A percentile compares a stretch with the other conserved stretches of the same genome.
phyloP scores from a whole-genome alignment of 2,113 vertebrate species.

The Varanus salvator region DNA sequence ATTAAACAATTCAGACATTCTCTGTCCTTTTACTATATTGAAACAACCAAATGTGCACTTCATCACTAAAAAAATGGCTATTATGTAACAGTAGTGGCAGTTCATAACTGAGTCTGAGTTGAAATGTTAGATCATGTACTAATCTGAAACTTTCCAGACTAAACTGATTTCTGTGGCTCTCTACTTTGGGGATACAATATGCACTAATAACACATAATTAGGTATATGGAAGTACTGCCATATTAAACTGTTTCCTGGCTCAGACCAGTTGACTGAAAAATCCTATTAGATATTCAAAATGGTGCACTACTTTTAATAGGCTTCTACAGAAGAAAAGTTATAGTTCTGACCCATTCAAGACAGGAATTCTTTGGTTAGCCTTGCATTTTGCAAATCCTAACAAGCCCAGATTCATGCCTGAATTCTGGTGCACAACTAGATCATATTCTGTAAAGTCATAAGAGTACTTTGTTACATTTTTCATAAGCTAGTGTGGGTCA shows the following conservation, averaged over 20 bases:
- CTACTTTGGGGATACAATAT: not conserved
- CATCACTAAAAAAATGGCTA: not conserved
- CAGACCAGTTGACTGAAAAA: not conserved
- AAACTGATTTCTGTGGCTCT: not conserved
- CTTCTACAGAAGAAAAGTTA: not conserved
- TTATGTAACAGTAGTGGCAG: not conserved
- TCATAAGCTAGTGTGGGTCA: not conserved
- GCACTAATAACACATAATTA: not conserved
- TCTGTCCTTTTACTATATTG: not conserved
- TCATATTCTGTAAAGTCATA: not conserved
- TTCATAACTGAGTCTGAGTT: not conserved
- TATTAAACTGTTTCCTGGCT: not conserved
- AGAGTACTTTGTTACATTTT: not conserved
- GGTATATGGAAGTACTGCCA: not conserved
- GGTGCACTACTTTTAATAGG: not conserved
- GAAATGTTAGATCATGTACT: not conserved
- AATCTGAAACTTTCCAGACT: not conserved
- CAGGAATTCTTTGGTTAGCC: not conserved
- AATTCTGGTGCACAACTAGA: too few relatives aligned
- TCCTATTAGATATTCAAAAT: not conserved
- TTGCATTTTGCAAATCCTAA: not conserved
- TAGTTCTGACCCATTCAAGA: not conserved
- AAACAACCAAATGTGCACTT: not conserved
- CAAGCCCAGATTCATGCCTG: not conserved
- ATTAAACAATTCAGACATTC: not conserved